Conservation (phyloP, 2,797 vertebrate genomes). For the Zalophus californianus region DNA sequence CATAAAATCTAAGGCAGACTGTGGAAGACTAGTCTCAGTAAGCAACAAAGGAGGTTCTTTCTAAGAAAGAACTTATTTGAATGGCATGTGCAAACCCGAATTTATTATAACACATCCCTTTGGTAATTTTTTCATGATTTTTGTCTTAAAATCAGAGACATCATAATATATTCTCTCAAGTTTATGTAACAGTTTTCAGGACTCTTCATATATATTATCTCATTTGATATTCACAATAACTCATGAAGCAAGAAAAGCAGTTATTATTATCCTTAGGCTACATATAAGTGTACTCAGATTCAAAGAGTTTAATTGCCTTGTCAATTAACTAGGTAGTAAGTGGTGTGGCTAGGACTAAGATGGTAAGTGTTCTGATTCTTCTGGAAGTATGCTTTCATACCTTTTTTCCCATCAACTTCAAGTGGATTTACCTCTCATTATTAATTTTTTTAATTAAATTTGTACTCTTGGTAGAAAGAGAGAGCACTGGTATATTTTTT, state of each 20-base stretch:
- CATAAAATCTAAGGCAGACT: conserved; percentile 31
- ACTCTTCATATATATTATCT: neutral
- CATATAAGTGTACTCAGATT: neutral
- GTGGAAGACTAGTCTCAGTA: neutral
- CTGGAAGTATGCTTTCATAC: conserved; percentile 43
- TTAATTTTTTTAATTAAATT: conserved; percentile 7
- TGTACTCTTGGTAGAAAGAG: conserved; percentile 9
- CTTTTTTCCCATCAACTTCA: conserved; percentile 21
- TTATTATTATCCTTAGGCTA: neutral
- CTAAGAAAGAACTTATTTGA: conserved; percentile 32
- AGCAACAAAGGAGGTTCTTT: neutral
- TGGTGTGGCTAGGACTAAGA: neutral
- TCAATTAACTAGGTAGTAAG: neutral
- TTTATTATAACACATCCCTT: neutral
- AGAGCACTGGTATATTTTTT: neutral
- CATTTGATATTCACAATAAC: conserved; percentile 1
- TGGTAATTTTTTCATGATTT: neutral
- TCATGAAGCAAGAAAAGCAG: neutral
- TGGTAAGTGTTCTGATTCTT: neutral
- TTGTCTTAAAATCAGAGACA: conserved; percentile 30
- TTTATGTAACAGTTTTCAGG: neutral
- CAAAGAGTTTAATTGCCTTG: neutral
- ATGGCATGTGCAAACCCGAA: conserved; percentile 7
- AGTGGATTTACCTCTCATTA: neutral
- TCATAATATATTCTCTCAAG: neutral